Conservation (phyloP, 2,113 vertebrate genomes). For the Trochalopteron elliotii region DNA sequence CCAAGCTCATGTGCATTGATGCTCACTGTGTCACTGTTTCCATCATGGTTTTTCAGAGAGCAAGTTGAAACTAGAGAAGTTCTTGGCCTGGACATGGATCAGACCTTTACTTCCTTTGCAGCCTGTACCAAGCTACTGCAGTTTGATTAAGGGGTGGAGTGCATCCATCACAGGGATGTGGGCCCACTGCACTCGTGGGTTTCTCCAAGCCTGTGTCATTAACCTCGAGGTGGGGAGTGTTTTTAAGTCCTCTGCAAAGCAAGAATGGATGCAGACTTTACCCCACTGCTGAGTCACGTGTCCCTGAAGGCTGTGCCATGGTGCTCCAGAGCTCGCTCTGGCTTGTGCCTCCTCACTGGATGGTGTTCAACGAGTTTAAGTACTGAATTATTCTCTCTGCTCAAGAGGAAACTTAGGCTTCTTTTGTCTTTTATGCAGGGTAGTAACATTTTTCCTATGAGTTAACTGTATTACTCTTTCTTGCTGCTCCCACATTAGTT, state of each 20-base stretch:
- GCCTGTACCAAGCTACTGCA: fast-evolving
- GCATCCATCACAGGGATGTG: neutral
- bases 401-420: neutral
- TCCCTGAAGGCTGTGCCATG: neutral
- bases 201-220: neutral
- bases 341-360: fast-evolving
- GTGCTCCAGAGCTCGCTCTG: neutral
- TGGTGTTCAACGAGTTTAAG: neutral
- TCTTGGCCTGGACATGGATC: neutral
- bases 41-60: neutral
- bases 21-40: neutral
- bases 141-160: neutral
- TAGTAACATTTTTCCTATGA: neutral
- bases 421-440: slow-evolving; percentile 2
- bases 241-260: neutral
- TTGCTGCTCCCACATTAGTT: neutral
- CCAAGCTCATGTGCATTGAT: neutral
- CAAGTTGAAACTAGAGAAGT: neutral
- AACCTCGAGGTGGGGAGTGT: neutral
- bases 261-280: neutral
- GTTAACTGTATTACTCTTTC: slow-evolving; percentile 24
- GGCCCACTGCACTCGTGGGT: neutral
- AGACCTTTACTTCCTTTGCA: neutral
- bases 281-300: neutral
- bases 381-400: slow-evolving; percentile 3